Evolutionary conservation across 2,113 vertebrate genomes (phyloP).

Genomic region (Dermatemys mawii): DNA sequence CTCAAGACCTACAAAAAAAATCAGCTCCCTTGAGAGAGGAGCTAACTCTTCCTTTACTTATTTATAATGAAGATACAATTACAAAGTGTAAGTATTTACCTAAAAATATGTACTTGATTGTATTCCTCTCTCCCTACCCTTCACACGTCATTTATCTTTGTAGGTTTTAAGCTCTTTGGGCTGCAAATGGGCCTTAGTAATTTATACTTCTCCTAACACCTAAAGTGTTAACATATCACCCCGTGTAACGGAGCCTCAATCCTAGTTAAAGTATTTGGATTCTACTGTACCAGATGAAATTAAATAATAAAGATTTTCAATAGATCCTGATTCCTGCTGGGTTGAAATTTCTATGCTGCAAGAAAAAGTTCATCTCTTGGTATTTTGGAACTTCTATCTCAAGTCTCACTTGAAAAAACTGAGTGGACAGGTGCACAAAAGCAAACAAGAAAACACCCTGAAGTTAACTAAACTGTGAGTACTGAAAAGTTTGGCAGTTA

Average conservation of each 20-base stretch:
- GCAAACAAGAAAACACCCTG: not conserved
- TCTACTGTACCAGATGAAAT: not conserved
- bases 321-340: not conserved
- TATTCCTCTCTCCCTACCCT: fast-evolving
- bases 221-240: not conserved
- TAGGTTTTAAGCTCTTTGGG: not conserved
- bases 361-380: not conserved
- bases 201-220: not conserved
- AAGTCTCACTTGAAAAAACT: not conserved
- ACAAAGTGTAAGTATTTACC: not conserved
- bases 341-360: not conserved
- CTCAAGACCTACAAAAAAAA: not conserved
- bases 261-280: not conserved
- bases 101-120: no score
- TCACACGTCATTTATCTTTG: not conserved
- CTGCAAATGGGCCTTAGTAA: not conserved
- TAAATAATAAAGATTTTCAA: not conserved
- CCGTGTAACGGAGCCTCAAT: not conserved
- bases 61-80: not conserved
- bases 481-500: not conserved
- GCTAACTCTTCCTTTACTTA: not conserved
- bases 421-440: not conserved
- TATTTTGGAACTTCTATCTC: not conserved
- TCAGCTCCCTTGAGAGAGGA: not conserved
- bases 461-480: not conserved